A percentile compares a stretch with the other conserved stretches of the same genome.
phyloP scores from a whole-genome alignment of 2,113 vertebrate species.

The Laticauda colubrina region DNA sequence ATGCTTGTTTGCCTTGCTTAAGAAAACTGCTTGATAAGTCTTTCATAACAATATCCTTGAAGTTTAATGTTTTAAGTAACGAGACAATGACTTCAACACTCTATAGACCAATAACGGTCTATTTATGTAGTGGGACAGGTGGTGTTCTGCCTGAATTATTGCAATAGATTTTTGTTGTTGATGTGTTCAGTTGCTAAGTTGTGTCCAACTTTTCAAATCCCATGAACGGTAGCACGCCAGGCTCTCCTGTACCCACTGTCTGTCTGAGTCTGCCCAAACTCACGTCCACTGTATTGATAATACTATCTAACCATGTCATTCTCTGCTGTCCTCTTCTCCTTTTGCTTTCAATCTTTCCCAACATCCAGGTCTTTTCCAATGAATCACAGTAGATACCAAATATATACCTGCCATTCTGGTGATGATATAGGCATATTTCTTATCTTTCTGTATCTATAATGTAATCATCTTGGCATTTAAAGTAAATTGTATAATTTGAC shows the following conservation, averaged over 20 bases:
- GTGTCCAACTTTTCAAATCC: neutral
- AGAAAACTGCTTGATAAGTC: neutral
- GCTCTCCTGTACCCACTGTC: no score
- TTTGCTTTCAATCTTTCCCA: no score
- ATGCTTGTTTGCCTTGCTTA: neutral
- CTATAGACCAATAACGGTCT: neutral
- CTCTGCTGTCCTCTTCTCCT: no score
- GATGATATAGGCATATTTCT: neutral
- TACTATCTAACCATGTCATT: no score
- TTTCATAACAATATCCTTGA: neutral
- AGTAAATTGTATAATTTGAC: constrained; percentile 18
- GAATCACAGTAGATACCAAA: neutral
- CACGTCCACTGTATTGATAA: no score
- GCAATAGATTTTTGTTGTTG: neutral
- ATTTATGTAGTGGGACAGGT: neutral
- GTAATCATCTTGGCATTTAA: constrained; percentile 15
- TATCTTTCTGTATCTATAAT: constrained; percentile 8
- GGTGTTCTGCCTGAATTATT: neutral
- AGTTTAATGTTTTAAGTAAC: neutral
- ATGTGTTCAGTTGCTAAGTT: neutral
- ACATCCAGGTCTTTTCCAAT: no score
- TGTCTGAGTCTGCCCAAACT: neutral
- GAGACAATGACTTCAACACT: neutral
- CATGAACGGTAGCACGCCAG: neutral
- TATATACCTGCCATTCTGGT: neutral